Evolutionary conservation across 2,113 vertebrate genomes (phyloP), one percentile per base, ranked within the genome.

Genomic region (Nannobrachium achirus): DNA sequence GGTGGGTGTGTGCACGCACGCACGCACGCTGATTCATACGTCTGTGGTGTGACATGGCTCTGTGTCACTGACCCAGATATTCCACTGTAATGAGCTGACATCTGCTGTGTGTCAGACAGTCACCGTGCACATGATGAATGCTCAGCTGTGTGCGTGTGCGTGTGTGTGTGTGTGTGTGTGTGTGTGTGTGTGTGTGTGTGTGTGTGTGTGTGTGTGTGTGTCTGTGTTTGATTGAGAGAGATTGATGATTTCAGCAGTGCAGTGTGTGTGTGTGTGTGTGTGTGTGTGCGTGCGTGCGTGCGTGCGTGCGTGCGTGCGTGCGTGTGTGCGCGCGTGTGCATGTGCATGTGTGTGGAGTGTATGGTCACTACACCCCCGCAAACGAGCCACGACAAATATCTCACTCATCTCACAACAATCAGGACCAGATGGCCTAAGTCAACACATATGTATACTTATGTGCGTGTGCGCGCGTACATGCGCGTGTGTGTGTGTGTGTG

Each of bases 401-500:
- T 84, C 85, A 74, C 82, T 83, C 80, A 79, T 83, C 79, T 75
- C 64, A 49, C 48, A 63, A 63, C 75, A 88, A 91, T 84, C 79
- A 79, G 65, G 63, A 85, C 81, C 86, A 89, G 83, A 89, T 89
- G 89, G 82, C 39, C 70, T 82, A 62, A 83, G 49, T 76, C 88
- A 77, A 87, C 73, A 78, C 10, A 16, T 63, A 25, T 63, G 10
- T 63, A 20, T 44, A 57, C 63, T 10, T 56, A 56, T 6, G 48
- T 60, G 56, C 57, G 58, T 66, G 20, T 63, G 60, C 58, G 53
- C 56, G 59, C 56, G 13, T 66, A 19, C 66, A 52, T 57, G 19
- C 7, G 40, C 48, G 63, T 53, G 63, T 61, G 60, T 18, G 25
- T 49, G 13, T n/a, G 58, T 20, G 14, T 38, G 33, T 10, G 15